Evolutionary conservation across 1,140 invertebrate species (phyloP).

Genomic region (Vanessa tameamea): DNA sequence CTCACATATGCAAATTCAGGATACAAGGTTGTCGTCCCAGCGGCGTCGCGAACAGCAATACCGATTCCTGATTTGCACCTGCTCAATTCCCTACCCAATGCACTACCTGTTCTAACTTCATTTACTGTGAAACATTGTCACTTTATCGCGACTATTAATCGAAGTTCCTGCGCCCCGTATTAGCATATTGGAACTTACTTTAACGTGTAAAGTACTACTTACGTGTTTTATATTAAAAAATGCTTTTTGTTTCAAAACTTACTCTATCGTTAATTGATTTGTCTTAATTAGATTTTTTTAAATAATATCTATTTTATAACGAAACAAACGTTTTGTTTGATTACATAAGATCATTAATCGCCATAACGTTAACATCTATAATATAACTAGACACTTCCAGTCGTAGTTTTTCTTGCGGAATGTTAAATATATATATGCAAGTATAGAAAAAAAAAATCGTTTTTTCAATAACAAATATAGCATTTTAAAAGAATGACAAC

Average conservation of each 20-base stretch:
- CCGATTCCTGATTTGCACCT: slow-evolving; percentile 59
- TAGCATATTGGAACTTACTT: slow-evolving; percentile 6
- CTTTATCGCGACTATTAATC: slow-evolving; percentile 36
- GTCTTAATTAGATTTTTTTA: no score
- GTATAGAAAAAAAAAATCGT: no score
- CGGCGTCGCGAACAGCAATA: slow-evolving; percentile 54
- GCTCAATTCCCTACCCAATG: slow-evolving; percentile 50
- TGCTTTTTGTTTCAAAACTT: slow-evolving; percentile 1
- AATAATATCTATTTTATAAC: no score
- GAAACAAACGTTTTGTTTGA: no score
- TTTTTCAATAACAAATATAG: no score
- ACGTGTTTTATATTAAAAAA: background rate
- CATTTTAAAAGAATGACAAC: no score
- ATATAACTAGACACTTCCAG: no score
- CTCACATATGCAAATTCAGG: slow-evolving; percentile 53
- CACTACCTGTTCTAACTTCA: slow-evolving; percentile 62
- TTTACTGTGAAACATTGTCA: slow-evolving; percentile 50
- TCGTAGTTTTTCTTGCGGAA: no score
- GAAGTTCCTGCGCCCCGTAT: slow-evolving; percentile 14
- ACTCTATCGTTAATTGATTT: background rate
- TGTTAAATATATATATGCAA: no score
- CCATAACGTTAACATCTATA: no score
- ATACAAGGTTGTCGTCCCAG: slow-evolving; percentile 52
- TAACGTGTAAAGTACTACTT: background rate
- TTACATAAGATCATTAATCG: no score